Evolutionary conservation across 2,113 vertebrate species (phyloP).

Genomic region (Amphilophus citrinellus): DNA sequence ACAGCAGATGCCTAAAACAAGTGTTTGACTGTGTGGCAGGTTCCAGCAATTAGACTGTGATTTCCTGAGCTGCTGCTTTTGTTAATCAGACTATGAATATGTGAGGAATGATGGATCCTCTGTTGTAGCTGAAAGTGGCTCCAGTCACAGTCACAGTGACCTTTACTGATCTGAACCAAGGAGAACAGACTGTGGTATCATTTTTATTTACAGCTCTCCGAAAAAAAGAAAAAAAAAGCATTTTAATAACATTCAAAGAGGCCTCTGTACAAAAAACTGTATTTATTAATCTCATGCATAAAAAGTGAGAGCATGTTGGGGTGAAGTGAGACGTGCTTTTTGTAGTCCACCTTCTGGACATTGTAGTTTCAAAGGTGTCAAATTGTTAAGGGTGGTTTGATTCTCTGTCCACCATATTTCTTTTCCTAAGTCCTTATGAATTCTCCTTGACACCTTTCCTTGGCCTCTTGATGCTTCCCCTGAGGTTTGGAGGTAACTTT

Average conservation of each 20-base stretch:
- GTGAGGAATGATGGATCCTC: background rate
- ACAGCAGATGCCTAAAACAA: background rate
- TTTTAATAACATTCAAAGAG: background rate
- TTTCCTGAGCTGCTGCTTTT: conserved; percentile 18
- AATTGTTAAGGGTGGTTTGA: background rate
- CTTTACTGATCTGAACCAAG: background rate
- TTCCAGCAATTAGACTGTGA: background rate
- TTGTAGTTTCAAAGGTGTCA: background rate
- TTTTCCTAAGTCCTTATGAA: background rate
- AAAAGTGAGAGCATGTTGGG: rapidly evolving
- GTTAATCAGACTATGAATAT: background rate
- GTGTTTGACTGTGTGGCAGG: background rate
- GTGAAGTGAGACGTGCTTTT: rapidly evolving
- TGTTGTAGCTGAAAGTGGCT: background rate
- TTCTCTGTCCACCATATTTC: background rate
- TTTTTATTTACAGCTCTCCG: background rate
- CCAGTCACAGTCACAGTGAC: background rate
- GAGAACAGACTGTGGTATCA: background rate
- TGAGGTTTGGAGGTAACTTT: background rate
- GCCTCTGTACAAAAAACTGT: rapidly evolving
- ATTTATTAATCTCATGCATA: background rate
- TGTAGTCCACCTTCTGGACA: background rate
- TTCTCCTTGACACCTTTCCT: background rate
- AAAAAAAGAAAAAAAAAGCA: background rate
- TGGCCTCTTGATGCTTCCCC: too few species aligned